A percentile compares a stretch with the other conserved stretches of the same genome.
Evolutionary conservation across 92 coral and sea anemone species (phyloP).

Genomic region (Epizoanthus illoricatus): DNA sequence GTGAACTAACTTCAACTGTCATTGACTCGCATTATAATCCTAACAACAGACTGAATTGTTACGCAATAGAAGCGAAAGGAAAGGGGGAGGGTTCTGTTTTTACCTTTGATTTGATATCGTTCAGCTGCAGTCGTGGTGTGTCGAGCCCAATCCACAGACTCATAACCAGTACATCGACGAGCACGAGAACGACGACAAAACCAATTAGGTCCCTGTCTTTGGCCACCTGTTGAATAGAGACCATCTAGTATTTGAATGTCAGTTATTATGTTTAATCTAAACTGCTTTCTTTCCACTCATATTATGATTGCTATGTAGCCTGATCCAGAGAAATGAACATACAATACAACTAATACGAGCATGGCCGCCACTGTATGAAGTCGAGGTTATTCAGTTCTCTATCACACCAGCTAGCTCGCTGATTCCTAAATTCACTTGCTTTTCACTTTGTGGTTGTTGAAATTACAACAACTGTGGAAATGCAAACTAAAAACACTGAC

Average conservation of each 20-base stretch:
- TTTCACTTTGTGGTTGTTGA: too few relatives aligned
- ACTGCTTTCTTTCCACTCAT: not conserved
- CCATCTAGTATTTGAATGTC: not conserved
- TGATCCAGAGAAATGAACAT: too few relatives aligned
- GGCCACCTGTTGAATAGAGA: constrained; percentile 46
- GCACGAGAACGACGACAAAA: constrained; percentile 39
- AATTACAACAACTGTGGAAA: too few relatives aligned
- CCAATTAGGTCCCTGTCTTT: constrained; percentile 49
- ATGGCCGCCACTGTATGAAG: too few relatives aligned
- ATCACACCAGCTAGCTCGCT: too few relatives aligned
- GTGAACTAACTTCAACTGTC: too few relatives aligned
- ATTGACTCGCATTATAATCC: not conserved
- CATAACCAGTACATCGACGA: constrained; percentile 61
- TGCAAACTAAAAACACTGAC: too few relatives aligned
- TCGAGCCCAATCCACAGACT: constrained; percentile 68
- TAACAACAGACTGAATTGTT: not conserved
- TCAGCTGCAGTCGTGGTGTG: constrained; percentile 42
- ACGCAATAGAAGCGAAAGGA: not conserved
- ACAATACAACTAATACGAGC: too few relatives aligned
- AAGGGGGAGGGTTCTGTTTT: not conserved
- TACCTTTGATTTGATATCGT: not conserved
- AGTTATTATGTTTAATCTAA: not conserved
- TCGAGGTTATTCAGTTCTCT: too few relatives aligned
- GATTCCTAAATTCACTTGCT: too few relatives aligned
- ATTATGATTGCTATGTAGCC: too few relatives aligned